Evolutionary conservation across 92 coral and sea anemone genomes (phyloP).

Genomic region (Zoanthus solanderi): DNA sequence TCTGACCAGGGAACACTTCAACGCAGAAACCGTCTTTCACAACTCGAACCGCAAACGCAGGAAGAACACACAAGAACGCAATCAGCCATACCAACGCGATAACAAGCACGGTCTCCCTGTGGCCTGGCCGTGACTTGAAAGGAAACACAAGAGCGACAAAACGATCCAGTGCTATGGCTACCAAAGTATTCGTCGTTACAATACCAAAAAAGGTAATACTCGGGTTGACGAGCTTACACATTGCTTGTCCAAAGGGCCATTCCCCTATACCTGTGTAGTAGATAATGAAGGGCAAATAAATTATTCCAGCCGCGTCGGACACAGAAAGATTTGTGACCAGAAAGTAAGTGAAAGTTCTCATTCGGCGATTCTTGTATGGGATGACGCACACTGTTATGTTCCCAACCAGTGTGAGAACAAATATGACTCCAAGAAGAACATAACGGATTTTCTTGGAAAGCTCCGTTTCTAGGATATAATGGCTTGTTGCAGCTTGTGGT

Average conservation of each 20-base stretch:
- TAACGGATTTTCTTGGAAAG: slow-evolving; percentile 70
- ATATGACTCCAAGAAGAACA: slow-evolving; percentile 59
- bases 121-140: slow-evolving; percentile 67
- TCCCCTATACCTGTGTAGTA: slow-evolving; percentile 36
- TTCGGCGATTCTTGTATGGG: slow-evolving; percentile 75
- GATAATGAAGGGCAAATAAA: slow-evolving; percentile 78
- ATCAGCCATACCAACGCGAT: slow-evolving; percentile 74
- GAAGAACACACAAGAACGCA: slow-evolving; percentile 81
- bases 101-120: slow-evolving; percentile 63
- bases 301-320: slow-evolving; percentile 81
- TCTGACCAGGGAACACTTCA: slow-evolving; percentile 77
- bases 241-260: slow-evolving; percentile 73
- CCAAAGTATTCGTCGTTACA: slow-evolving; percentile 84
- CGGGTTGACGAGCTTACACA: slow-evolving; percentile 90
- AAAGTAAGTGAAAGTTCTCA: slow-evolving; percentile 87
- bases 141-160: slow-evolving; percentile 84
- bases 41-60: slow-evolving; percentile 73
- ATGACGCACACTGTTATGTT: slow-evolving; percentile 79
- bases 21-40: slow-evolving; percentile 33
- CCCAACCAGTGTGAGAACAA: slow-evolving; percentile 76
- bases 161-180: slow-evolving; percentile 85
- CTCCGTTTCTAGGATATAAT: slow-evolving; percentile 62
- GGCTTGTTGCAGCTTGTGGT: neutral
- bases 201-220: slow-evolving; percentile 77
- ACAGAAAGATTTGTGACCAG: slow-evolving; percentile 85